Evolutionary conservation across 2,113 vertebrate species (phyloP), one percentile per base, ranked within the genome.

Genomic region (Numenius arquata): DNA sequence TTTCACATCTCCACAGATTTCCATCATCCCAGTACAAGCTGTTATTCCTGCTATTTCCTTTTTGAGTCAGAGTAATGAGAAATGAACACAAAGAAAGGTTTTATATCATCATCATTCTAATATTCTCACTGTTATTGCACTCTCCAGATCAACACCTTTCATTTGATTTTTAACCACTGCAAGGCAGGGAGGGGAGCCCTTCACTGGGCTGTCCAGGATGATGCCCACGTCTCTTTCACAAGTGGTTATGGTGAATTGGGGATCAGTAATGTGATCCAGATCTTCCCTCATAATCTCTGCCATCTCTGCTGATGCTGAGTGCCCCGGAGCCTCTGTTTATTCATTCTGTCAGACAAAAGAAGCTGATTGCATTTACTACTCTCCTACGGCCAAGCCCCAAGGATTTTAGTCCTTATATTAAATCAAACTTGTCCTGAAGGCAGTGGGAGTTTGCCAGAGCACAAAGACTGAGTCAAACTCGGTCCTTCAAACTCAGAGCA

Each of bases 361-460:
- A 93, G 48, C 83, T 92, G 96, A 96, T 89, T 84, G 63, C 86
- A 66, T 96, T 94, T 93, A 78, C 68, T 81, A 11, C 66, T 93
- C 80, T 95, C 86, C 56, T 87, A 94, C 76, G 73, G 86, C 84
- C 77, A 93, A 87, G 45, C 94, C 86, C 90, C 45, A 78, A 96
- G 92, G 95, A 94, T 87, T 95, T 96, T 41, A 91, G 70, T 68
- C 80, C 73, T 85, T 89, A 70, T 40, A 93, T 96, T 95, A 96
- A 96, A 96, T 94, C 94, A 93, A 78, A 89, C 83, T 84, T 96
- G 83, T 95, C 86, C 95, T 89, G 94, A 95, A 95, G 70, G 80
- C 83, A 89, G 58, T 82, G 70, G 52, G 94, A 93, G 76, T 65
- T 87, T 93, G 52, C 53, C 70, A 79, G 62, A 90, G 65, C 70